phyloP scores from a whole-genome alignment of 2,113 vertebrate species.

The Monopterus albus region DNA sequence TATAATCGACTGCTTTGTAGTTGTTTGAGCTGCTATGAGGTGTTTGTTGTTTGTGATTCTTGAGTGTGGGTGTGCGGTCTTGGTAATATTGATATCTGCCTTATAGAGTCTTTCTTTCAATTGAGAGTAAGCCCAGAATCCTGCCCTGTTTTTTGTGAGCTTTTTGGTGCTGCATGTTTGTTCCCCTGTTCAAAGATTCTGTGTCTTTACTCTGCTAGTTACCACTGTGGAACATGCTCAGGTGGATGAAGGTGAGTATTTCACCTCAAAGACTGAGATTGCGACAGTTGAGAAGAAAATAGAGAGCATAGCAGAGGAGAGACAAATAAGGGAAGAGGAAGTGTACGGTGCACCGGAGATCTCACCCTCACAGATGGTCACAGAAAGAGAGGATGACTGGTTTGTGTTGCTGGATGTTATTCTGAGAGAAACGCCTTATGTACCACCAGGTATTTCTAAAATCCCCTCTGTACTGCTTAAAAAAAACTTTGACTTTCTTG shows the following conservation, averaged over 20 bases:
- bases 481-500: too few relatives aligned
- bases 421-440: conserved; percentile 40
- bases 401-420: conserved; percentile 51
- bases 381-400: conserved; percentile 67
- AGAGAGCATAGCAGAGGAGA: conserved; percentile 26
- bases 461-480: background rate
- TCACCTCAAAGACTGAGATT: conserved; percentile 13
- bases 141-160: background rate
- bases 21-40: background rate
- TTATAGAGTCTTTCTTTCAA: too few relatives aligned
- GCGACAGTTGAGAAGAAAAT: conserved; percentile 16
- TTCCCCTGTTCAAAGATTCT: background rate
- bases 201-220: conserved; percentile 40
- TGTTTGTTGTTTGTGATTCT: background rate
- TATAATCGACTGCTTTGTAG: background rate
- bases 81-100: background rate
- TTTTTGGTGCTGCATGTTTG: background rate
- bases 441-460: conserved; percentile 53
- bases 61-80: background rate
- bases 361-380: background rate
- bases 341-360: background rate
- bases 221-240: conserved; percentile 1
- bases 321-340: conserved; percentile 13
- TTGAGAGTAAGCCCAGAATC: background rate
- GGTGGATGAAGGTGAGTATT: conserved; percentile 20